A percentile compares a stretch with the other conserved stretches of the same genome.
These are phyloP conservation scores for Melospiza melodia DNA, from an alignment of 2,113 vertebrate genomes.

Conservation along the genomic window DNA sequence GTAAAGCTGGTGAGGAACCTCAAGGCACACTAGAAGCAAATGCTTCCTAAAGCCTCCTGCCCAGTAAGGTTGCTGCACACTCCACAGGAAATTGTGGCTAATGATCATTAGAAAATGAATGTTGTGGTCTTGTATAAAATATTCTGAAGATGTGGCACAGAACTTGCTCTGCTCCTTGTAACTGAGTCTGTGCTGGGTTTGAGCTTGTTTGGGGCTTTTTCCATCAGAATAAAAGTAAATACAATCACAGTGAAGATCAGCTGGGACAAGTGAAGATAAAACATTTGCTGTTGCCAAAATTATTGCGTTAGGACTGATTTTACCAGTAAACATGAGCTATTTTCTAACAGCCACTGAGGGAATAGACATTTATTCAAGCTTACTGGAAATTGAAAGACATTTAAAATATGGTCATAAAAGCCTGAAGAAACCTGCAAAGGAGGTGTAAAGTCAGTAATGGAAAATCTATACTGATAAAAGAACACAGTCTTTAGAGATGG, in stretches of 20 bases:
- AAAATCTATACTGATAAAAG: neutral
- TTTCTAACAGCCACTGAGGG: slow-evolving; percentile 29
- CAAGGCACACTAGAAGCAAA: neutral
- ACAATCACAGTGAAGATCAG: neutral
- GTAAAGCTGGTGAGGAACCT: neutral
- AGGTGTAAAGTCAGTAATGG: neutral
- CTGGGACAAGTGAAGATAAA: neutral
- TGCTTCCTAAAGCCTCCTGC: neutral
- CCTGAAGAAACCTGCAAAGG: neutral
- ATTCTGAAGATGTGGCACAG: neutral
- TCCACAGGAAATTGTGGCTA: neutral
- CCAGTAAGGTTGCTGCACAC: neutral
- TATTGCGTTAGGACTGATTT: neutral
- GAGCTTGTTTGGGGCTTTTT: neutral
- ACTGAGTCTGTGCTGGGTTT: neutral
- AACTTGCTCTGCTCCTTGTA: neutral
- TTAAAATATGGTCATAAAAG: slow-evolving; percentile 8
- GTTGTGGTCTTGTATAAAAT: neutral
- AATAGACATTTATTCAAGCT: slow-evolving; percentile 49
- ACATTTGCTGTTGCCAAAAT: neutral
- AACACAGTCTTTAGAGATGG: neutral
- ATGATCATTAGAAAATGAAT: neutral
- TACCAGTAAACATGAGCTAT: slow-evolving; percentile 1
- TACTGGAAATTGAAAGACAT: slow-evolving; percentile 24
- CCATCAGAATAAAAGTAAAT: neutral